Base-by-base conservation (phyloP, 1,140 invertebrate species). In the Polypedilum pembai region DNA sequence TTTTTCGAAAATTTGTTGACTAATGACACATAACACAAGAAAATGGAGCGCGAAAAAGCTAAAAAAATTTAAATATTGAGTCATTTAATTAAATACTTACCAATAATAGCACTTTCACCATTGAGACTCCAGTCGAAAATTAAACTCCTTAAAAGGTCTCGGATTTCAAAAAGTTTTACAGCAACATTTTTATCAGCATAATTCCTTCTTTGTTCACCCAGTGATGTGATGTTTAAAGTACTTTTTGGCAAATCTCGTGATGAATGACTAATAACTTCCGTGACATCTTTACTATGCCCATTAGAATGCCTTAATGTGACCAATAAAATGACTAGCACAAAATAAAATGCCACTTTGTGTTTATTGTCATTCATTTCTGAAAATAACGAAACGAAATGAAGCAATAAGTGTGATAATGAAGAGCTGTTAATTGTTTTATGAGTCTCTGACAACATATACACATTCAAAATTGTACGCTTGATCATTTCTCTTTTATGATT, bases 301-400 rank as follows among this genome's bases (percentile, higher is more conserved):
- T 45, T 1, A 45, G 3, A 45, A 12, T 56, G 45, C 4, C 12
- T 15, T n/a, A 56, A 56, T 56, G 45, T 56, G 45, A 56, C 12
- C 45, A 56, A 56, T 56, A 56, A 56, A 56, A 56, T 56, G 45
- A 56, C 45, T 56, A 56, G 45, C 45, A n/a, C 45, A n/a, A 56
- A 12, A n/a, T 56, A 56, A 56, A 56, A 56, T 56, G 45, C 45
- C 45, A 56, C 45, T 56, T 56, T 56, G 45, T 15, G 45, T 15
- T 56, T 56, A 56, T 56, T 56, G n/a, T n/a, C n/a, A 56, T 56
- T 56, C 45, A 56, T 12, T 10, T 33, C 24, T 33, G 24, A 33
- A 33, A 33, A 33, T 56, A 56, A n/a, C 45, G 12, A n/a, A 56
- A 33, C 5, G 5, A 33, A 33, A 33, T 33, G 24, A 33, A 56